Evolutionary conservation across 2,888 invertebrate genomes (phyloP).

Genomic region (Prosapia bicincta): DNA sequence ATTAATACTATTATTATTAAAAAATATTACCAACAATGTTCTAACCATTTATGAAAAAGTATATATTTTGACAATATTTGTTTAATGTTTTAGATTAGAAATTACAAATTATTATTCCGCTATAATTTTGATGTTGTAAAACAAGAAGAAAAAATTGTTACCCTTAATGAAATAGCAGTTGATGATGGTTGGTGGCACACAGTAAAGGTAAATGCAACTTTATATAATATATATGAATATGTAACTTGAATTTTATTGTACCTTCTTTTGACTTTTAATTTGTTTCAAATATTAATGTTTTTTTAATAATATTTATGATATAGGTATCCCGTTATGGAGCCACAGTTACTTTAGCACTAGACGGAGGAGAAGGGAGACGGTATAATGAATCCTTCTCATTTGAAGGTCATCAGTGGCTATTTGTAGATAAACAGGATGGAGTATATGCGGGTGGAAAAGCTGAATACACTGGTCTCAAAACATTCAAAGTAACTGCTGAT

Average conservation of each 20-base stretch:
- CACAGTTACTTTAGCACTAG: slow-evolving; percentile 85
- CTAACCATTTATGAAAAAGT: too few relatives aligned
- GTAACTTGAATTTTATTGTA: too few relatives aligned
- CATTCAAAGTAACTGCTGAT: slow-evolving; percentile 90
- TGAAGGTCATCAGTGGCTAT: slow-evolving; percentile 84
- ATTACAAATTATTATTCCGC: neutral
- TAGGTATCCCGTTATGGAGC: slow-evolving; percentile 82
- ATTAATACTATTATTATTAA: too few relatives aligned
- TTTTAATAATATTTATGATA: neutral
- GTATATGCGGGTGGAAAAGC: slow-evolving; percentile 95
- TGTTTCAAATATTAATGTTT: too few relatives aligned
- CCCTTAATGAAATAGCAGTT: slow-evolving; percentile 83
- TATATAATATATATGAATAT: too few relatives aligned
- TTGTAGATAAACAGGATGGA: slow-evolving; percentile 90
- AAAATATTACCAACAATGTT: too few relatives aligned
- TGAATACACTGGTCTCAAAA: slow-evolving; percentile 88
- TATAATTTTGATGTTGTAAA: slow-evolving; percentile 80
- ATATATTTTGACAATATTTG: too few relatives aligned
- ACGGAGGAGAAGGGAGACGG: slow-evolving; percentile 89
- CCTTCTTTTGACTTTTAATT: too few relatives aligned
- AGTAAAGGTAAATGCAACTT: slow-evolving; percentile 58
- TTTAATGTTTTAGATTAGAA: neutral
- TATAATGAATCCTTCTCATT: slow-evolving; percentile 90
- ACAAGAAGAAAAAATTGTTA: slow-evolving; percentile 84
- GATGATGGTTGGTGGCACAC: slow-evolving; percentile 97